phyloP scores from a whole-genome alignment of 2,888 invertebrate genomes.

The Anoplius nigerrimus region DNA sequence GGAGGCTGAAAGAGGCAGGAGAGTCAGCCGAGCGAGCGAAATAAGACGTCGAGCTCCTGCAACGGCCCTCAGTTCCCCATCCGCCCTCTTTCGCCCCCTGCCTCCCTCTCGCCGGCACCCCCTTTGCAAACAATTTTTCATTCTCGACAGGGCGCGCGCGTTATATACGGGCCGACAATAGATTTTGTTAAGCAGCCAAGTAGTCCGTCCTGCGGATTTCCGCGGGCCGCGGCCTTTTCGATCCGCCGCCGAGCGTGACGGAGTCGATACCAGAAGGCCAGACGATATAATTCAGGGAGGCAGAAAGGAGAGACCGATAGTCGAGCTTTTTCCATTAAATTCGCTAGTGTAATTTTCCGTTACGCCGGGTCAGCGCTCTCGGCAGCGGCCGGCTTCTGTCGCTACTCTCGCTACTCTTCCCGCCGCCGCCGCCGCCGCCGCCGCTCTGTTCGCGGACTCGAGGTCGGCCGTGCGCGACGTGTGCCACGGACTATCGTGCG shows the following conservation, averaged over 20 bases:
- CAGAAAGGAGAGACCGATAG: conserved; percentile 15
- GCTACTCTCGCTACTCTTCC: not conserved
- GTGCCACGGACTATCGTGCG: too few species aligned
- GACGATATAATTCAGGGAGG: conserved; percentile 32
- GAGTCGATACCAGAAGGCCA: conserved; percentile 47
- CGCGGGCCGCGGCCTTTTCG: conserved; percentile 26
- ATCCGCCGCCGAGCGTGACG: conserved; percentile 34
- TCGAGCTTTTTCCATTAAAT: conserved; percentile 48
- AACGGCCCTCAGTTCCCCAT: too few species aligned
- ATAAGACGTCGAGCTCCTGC: too few species aligned
- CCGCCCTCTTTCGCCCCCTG: too few species aligned
- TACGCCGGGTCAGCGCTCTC: conserved; percentile 24
- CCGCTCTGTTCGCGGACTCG: too few species aligned
- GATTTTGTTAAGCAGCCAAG: conserved; percentile 44
- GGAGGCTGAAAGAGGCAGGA: too few species aligned
- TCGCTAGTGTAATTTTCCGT: conserved; percentile 41
- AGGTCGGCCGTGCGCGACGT: too few species aligned
- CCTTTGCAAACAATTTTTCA: conserved; percentile 7
- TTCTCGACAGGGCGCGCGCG: not conserved
- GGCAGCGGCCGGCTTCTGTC: not conserved
- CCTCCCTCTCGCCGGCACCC: not conserved
- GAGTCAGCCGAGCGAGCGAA: too few species aligned
- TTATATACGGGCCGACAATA: conserved; percentile 42
- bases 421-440: too few species aligned
- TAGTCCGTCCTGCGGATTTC: conserved; percentile 17